A percentile compares a stretch with the other conserved stretches of the same genome.
Evolutionary conservation across 1,140 invertebrate genomes (phyloP).

Genomic region (Laodelphax striatellus): DNA sequence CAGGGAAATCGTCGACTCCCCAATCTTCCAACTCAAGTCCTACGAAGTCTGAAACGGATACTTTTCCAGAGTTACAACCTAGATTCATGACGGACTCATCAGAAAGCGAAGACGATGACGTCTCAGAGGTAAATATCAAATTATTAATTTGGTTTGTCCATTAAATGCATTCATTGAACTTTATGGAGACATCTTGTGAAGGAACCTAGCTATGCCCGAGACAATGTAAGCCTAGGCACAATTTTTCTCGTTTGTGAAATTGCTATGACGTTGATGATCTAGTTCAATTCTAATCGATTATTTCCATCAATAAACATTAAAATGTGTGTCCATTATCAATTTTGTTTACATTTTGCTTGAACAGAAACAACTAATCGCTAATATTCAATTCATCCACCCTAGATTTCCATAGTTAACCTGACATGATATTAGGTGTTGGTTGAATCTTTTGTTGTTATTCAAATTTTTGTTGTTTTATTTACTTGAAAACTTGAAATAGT

Average conservation of each 20-base stretch:
- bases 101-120: slow-evolving; percentile 84
- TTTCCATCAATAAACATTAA: no score
- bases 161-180: slow-evolving; percentile 15
- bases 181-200: slow-evolving; percentile 25
- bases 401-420: no score
- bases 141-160: neutral
- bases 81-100: slow-evolving; percentile 81
- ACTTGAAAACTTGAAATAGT: no score
- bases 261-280: no score
- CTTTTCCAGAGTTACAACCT: slow-evolving; percentile 58
- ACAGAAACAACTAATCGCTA: neutral
- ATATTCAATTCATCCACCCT: no score
- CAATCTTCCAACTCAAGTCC: slow-evolving; percentile 49
- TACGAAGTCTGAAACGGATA: slow-evolving; percentile 65
- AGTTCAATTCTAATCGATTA: no score
- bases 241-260: neutral
- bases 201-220: slow-evolving; percentile 11
- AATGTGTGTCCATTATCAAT: neutral
- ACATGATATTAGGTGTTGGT: no score
- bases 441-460: no score
- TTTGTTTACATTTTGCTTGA: neutral
- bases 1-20: slow-evolving; percentile 48
- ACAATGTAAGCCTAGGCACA: slow-evolving; percentile 17
- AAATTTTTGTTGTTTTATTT: no score
- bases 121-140: slow-evolving; percentile 61